A percentile compares a stretch with the other conserved stretches of the same genome.
Conservation (phyloP, 2,113 vertebrate species). For the Sphyrna mokarran region DNA sequence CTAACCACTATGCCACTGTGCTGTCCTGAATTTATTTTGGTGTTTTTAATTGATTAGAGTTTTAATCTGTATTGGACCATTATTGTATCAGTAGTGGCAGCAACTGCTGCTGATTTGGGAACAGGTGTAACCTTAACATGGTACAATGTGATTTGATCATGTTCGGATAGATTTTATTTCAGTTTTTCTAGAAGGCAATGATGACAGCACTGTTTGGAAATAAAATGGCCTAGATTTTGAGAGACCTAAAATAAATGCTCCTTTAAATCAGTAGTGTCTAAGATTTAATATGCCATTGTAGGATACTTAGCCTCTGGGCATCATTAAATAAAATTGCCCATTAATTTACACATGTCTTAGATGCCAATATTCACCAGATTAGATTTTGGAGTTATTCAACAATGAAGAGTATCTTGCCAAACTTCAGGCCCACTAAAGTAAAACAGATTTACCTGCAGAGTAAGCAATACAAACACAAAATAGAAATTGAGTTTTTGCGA, state of each 20-base stretch:
- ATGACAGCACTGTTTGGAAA: background rate
- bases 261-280: background rate
- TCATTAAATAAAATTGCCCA: background rate
- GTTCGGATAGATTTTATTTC: background rate
- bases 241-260: too few relatives aligned
- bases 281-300: background rate
- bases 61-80: background rate
- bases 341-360: background rate
- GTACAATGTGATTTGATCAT: background rate
- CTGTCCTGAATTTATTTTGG: background rate
- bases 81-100: background rate
- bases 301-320: background rate
- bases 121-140: background rate
- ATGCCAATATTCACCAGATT: background rate
- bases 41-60: background rate
- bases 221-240: background rate
- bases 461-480: background rate
- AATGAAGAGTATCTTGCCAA: background rate
- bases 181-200: background rate
- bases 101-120: background rate
- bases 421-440: background rate
- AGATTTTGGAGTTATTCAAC: background rate
- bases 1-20: too few relatives aligned
- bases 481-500: background rate
- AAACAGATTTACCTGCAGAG: background rate